A percentile compares a stretch with the other conserved stretches of the same genome.
These are phyloP conservation scores for Okapia johnstoni DNA, from an alignment of 2,113 vertebrate genomes.

Conservation along the genomic window DNA sequence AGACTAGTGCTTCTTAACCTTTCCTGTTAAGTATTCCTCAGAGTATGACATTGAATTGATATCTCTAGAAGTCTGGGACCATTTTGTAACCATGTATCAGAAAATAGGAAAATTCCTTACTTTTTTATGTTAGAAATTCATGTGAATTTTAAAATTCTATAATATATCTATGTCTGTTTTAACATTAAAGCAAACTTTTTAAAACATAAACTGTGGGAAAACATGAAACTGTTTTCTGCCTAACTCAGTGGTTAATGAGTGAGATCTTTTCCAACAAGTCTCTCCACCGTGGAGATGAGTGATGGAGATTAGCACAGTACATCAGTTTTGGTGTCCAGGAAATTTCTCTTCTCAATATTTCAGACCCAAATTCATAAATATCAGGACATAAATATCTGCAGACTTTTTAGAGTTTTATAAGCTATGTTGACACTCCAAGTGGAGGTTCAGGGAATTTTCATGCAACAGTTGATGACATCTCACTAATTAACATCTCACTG, in stretches of 20 bases:
- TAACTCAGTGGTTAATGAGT: not conserved
- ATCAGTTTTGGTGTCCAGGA: not conserved
- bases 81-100: not conserved
- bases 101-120: not conserved
- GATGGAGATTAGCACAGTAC: not conserved
- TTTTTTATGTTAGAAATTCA: not conserved
- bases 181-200: not conserved
- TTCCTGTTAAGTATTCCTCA: not conserved
- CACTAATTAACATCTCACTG: not conserved
- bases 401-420: slow-evolving; percentile 29
- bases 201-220: not conserved
- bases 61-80: not conserved
- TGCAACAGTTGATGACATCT: slow-evolving; percentile 16
- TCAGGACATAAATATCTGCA: not conserved
- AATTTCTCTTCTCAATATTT: slow-evolving; percentile 17
- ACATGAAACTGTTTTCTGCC: not conserved
- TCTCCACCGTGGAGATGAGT: not conserved
- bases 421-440: not conserved
- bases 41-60: not conserved
- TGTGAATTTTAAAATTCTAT: not conserved
- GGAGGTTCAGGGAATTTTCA: not conserved
- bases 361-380: not conserved
- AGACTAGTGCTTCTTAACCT: not conserved
- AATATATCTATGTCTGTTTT: not conserved
- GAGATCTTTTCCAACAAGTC: not conserved